Evolutionary conservation across 2,113 vertebrate species (phyloP), one percentile per base, ranked within the genome.

Genomic region (Urocynchramus pylzowi): DNA sequence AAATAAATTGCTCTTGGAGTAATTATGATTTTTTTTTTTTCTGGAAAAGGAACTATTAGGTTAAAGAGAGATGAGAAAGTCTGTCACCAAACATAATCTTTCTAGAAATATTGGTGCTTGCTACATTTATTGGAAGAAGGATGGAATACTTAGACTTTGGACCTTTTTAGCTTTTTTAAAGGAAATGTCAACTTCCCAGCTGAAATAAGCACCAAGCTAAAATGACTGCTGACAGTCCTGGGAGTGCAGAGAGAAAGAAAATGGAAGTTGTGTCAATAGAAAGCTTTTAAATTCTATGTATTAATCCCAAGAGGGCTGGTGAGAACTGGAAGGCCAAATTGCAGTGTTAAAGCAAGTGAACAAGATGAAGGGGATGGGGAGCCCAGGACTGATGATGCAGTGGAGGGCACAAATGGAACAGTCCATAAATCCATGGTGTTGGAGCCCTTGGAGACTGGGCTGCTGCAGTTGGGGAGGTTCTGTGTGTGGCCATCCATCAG

Each of bases 1-100:
- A 95, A 96, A 95, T 75, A 87, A 92, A 95, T 93, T 92, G 89
- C 65, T 95, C 57, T 92, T 49, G 53, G 31, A 93, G 28, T 64
- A 84, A 89, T 91, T 84, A 84, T 13, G 4, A 1, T 23, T 11
- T n/a, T 30, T 13, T 52, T 84, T 93, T 70, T 92, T 65, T 78
- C 68, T 85, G 67, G 60, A 75, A 95, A 84, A 82, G 16, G 44
- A 89, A 60, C 80, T 82, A 11, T 89, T 92, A 92, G 64, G 13
- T 79, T 90, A 80, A 87, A 82, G 77, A 86, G 47, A 90, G 57
- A 75, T 71, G 52, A 92, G 73, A 77, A 76, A 89, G n/a, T 81
- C 39, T 97, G 89, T 45, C 81, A 92, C 89, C 69, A 91, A 92
- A 84, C 47, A 81, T 37, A 78, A 87, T 87, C 41, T 87, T 92